Percentiles rank a stretch among this genome's conserved stretches.
Conservation (phyloP, 2,888 invertebrate species). For the Scaptodrosophila latifasciaeformis region DNA sequence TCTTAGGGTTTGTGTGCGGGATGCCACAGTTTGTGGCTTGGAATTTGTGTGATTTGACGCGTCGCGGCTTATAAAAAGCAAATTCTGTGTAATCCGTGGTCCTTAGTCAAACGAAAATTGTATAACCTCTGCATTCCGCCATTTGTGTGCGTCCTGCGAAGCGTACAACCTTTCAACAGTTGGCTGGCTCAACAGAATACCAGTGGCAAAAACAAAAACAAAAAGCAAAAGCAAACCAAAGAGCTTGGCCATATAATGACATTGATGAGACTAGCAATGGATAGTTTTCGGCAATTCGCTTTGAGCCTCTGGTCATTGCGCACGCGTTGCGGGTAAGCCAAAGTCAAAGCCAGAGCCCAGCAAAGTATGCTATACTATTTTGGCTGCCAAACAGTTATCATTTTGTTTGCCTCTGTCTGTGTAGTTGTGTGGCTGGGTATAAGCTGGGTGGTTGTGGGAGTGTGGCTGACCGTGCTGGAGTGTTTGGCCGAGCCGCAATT, state of each 20-base stretch:
- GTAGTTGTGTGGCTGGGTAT: too few relatives aligned
- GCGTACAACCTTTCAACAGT: constrained; percentile 32
- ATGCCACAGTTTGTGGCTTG: too few relatives aligned
- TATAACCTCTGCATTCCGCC: constrained; percentile 7
- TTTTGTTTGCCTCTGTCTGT: too few relatives aligned
- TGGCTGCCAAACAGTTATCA: too few relatives aligned
- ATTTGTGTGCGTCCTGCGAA: constrained; percentile 18
- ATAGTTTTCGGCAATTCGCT: constrained; percentile 51
- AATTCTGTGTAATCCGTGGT: not conserved
- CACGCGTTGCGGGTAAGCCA: constrained; percentile 59
- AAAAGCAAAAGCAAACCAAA: too few relatives aligned
- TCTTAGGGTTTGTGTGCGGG: constrained; percentile 14
- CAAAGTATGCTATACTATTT: constrained; percentile 40
- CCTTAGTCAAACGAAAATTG: constrained; percentile 20
- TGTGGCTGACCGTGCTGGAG: not conserved
- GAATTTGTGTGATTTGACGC: constrained; percentile 34
- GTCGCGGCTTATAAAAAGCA: constrained; percentile 2
- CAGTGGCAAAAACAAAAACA: constrained; percentile 18
- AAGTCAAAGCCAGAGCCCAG: constrained; percentile 14
- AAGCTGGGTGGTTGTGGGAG: too few relatives aligned
- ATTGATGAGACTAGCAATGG: constrained; percentile 41
- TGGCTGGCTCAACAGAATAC: constrained; percentile 41
- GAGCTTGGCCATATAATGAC: constrained; percentile 1
- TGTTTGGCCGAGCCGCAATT: constrained; percentile 27
- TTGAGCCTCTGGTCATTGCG: constrained; percentile 42